A percentile compares a stretch with the other conserved stretches of the same genome.
Evolutionary conservation across 2,113 vertebrate species (phyloP).

Genomic region (Ctenodactylus gundi): DNA sequence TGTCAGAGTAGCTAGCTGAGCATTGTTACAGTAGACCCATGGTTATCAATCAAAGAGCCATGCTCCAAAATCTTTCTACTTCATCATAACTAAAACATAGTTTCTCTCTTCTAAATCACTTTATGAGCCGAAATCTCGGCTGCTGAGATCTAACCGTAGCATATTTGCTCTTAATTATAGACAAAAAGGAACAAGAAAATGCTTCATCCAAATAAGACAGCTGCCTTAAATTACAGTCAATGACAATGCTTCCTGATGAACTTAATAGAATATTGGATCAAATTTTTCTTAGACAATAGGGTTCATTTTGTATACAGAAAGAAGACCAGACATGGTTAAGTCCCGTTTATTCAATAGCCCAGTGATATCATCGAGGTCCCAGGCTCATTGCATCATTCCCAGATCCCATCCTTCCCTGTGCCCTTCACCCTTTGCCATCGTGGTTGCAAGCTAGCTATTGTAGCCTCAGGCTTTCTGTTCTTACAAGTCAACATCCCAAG

Average conservation of each 20-base stretch:
- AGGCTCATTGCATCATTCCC: not conserved
- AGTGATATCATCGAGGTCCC: not conserved
- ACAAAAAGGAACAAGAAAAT: not conserved
- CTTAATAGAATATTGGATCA: not conserved
- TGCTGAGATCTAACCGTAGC: not conserved
- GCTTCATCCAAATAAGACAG: not conserved
- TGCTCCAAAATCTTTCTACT: not conserved
- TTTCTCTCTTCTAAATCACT: slow-evolving; percentile 15
- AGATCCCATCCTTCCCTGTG: not conserved
- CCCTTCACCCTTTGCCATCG: not conserved
- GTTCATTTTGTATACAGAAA: not conserved
- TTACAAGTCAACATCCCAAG: slow-evolving; percentile 14
- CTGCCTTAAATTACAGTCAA: slow-evolving; percentile 5
- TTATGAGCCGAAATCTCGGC: not conserved
- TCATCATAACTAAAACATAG: not conserved
- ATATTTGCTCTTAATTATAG: not conserved
- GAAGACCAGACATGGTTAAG: not conserved
- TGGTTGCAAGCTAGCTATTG: not conserved
- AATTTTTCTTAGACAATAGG: not conserved
- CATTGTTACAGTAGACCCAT: not conserved
- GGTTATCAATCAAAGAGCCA: not conserved
- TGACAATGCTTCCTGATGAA: not conserved
- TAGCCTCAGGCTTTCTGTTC: not conserved
- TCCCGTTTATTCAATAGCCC: not conserved
- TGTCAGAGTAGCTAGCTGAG: not conserved